A percentile compares a stretch with the other conserved stretches of the same genome.
Conservation (phyloP, 2,888 invertebrate genomes). For the Tinea semifulvella region DNA sequence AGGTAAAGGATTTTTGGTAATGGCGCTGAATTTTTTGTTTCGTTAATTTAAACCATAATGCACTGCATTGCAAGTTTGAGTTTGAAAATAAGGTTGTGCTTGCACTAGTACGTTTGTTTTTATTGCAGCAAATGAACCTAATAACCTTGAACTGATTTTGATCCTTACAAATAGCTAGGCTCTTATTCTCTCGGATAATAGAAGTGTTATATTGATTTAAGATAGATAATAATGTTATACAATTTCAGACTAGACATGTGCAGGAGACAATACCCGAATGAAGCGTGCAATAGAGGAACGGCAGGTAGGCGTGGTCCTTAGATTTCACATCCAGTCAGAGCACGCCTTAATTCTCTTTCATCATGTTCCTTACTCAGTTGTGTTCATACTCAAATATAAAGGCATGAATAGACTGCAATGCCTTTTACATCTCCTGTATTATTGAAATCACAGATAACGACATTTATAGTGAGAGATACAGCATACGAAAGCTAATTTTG, state of each 20-base stretch:
- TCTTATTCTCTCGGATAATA: no score
- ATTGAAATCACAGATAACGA: no score
- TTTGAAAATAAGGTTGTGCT: slow-evolving; percentile 8
- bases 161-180: no score
- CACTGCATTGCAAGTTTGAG: slow-evolving; percentile 9
- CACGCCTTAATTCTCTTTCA: slow-evolving; percentile 39
- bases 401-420: background rate
- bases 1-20: slow-evolving; percentile 62
- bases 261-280: slow-evolving; percentile 93
- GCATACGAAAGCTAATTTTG: no score
- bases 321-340: slow-evolving; percentile 37
- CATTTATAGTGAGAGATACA: no score
- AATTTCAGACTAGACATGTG: slow-evolving; percentile 98
- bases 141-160: background rate
- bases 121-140: background rate
- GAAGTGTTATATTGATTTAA: background rate
- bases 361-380: slow-evolving; percentile 11
- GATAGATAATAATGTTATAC: slow-evolving; percentile 30
- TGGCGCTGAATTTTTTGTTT: slow-evolving; percentile 54
- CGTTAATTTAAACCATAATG: slow-evolving; percentile 5
- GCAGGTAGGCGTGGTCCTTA: slow-evolving; percentile 82
- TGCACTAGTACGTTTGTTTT: slow-evolving; percentile 13
- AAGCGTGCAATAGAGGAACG: slow-evolving; percentile 97
- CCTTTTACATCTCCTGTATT: no score
- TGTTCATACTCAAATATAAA: slow-evolving; percentile 5